A percentile compares a stretch with the other conserved stretches of the same genome.
Conservation (phyloP, 2,888 invertebrate genomes). For the Lithophane semibrunnea region DNA sequence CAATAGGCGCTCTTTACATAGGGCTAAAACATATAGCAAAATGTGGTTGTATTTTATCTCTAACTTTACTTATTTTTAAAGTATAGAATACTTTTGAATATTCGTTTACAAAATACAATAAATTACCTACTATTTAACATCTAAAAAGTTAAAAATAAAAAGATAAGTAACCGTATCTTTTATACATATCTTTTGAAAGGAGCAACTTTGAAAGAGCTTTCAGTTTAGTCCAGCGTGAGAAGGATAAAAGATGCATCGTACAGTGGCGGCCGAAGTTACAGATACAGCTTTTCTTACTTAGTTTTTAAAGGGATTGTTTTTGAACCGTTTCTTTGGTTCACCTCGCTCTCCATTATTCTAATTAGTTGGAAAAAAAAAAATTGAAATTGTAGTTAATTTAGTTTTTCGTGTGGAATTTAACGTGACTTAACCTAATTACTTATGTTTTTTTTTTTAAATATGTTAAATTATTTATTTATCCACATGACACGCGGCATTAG, state of each 20-base stretch:
- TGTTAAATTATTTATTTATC: neutral
- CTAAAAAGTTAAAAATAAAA: conserved; percentile 37
- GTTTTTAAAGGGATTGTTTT: neutral
- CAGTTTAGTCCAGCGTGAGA: conserved; percentile 51
- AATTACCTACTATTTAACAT: neutral
- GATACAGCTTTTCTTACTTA: neutral
- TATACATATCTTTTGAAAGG: conserved; percentile 58
- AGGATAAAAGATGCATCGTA: conserved; percentile 63
- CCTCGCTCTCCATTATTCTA: neutral
- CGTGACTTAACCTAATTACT: neutral
- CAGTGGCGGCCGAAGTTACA: conserved; percentile 40
- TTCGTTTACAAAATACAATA: neutral
- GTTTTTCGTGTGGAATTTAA: neutral
- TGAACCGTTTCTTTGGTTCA: neutral
- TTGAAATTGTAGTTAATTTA: neutral
- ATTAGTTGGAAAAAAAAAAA: neutral
- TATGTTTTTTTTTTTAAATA: neutral
- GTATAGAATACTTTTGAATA: too few relatives aligned
- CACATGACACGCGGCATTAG: neutral
- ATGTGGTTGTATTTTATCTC: too few relatives aligned
- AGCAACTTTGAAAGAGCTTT: conserved; percentile 62
- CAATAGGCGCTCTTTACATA: too few relatives aligned
- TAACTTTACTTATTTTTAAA: too few relatives aligned
- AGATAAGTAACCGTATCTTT: conserved; percentile 40
- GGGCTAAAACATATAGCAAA: too few relatives aligned